Base-by-base conservation (phyloP, 2,113 vertebrate species). In the Arizona elegans region DNA sequence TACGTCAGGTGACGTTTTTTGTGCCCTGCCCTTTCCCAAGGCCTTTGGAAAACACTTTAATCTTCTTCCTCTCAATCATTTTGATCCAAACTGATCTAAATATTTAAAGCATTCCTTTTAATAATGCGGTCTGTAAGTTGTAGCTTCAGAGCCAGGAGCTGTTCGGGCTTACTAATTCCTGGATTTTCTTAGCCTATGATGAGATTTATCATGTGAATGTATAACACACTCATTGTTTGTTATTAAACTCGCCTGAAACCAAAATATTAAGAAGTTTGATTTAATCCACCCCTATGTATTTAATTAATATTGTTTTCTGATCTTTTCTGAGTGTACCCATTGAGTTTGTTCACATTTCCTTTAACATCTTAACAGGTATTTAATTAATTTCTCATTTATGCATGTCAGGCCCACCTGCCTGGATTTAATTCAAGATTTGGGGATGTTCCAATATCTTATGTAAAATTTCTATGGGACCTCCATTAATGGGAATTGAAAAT, bases 11-110 rank as follows among this genome's bases (percentile, higher is more conserved):
- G 92, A 38, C 38, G 90, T 29, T 0, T 0, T 85, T 50, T 90
- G 92, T 90, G 87, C 85, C 91, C 17, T 81, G 17, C 70, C 12
- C 0, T 26, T 62, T 91, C 89, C 94, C 50, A 26, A 75, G 65
- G 54, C 17, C 52, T 95, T 95, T 93, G 88, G 21, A 90, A 93
- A 70, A 55, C 62, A 10, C 59, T 95, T 96, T 94, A 75, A 94
- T 89, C 47, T 92, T 90, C 58, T 47, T 58, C 17, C 33, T 87
- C 56, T 86, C 29, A 59, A 26, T 93, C 26, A 6, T 91, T 33
- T 17, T 0, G 0, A 88, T 95, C 85, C 90, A 19, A 43, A 59
- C 53, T 47, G 55, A 56, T 38, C 17, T 43, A 43, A 81, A 62
- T 5, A 0, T 86, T 1, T 52, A 70, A 93, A 56, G 8, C 29